Conservation (phyloP, 1,140 invertebrate species). For the Microplitis mediator region DNA sequence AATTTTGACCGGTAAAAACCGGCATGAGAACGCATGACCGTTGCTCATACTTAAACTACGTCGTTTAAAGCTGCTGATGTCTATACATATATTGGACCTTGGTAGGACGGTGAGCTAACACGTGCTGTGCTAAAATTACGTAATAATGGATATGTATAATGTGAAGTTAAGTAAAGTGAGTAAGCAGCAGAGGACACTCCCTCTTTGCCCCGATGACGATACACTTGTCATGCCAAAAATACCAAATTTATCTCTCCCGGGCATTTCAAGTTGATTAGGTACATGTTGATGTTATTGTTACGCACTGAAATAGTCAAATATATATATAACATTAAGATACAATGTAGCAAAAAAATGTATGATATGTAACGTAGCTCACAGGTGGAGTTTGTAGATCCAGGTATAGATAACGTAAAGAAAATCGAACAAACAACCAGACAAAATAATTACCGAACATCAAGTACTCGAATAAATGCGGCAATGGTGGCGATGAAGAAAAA, state of each 20-base stretch:
- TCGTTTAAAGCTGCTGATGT: neutral
- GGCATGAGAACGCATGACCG: neutral
- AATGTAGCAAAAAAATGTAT: neutral
- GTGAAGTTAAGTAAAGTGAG: slow-evolving; percentile 28
- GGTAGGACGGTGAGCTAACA: neutral
- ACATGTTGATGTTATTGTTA: neutral
- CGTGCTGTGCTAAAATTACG: neutral
- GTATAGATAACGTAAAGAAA: no score
- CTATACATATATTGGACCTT: neutral
- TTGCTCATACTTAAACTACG: neutral
- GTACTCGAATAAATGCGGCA: no score
- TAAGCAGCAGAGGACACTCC: neutral
- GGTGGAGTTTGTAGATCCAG: neutral
- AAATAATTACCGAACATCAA: no score
- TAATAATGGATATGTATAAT: slow-evolving; percentile 7
- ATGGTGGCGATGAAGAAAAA: no score
- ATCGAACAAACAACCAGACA: no score
- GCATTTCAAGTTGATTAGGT: neutral
- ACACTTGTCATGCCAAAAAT: slow-evolving; percentile 14
- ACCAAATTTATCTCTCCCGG: slow-evolving; percentile 16
- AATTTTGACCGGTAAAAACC: neutral
- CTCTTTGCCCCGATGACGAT: neutral
- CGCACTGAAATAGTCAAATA: neutral
- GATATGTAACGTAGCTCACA: neutral
- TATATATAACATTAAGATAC: neutral